Evolutionary conservation across 92 coral and sea anemone genomes (phyloP), one percentile per base, ranked within the genome.

Genomic region (Galaxea fascicularis): DNA sequence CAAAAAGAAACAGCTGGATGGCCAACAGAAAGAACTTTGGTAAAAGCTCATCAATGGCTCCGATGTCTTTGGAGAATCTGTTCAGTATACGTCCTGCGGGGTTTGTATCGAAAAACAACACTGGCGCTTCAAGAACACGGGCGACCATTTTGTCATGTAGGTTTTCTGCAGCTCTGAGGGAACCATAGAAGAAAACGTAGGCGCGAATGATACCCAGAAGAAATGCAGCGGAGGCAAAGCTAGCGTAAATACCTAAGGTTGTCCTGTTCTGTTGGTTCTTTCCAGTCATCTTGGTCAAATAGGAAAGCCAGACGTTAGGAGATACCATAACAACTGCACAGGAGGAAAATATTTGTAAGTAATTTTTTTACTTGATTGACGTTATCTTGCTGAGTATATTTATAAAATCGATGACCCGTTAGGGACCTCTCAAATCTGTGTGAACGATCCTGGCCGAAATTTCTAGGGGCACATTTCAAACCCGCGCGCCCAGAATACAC

Each of bases 41-140:
- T 21, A 80, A 44, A 13, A 30, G 8, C 65, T 68, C 89, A 46
- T 89, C 92, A 82, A 89, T 83, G 8, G 20, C 52, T 14, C 89
- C 89, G 35, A 74, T 89, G 65, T 84, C 92, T 49, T 80, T 68
- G 21, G 92, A 85, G 73, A 84, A 89, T 31, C 92, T 45, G 82
- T 89, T 84, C 49, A 83, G 14, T 18, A 89, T 84, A 70, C 92
- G 66, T 0, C 89, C 92, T 2, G 92, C 67, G 4, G 92, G 92
- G 31, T 89, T 89, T 21, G 75, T 76, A 60, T 89, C 87, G 54
- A 89, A 89, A 56, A 88, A 83, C 1, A 71, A 58, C 3, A 88
- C 62, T 2, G 84, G 72, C 16, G 76, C 82, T n/a, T 74, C 63
- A 17, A 83, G 35, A 16, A 84, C 51, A 26, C 76, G 41, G 10